A percentile compares a stretch with the other conserved stretches of the same genome.
These are phyloP conservation scores for Ichneumoninae sp. DNA, from an alignment of 2,888 invertebrate genomes.

Conservation along the genomic window DNA sequence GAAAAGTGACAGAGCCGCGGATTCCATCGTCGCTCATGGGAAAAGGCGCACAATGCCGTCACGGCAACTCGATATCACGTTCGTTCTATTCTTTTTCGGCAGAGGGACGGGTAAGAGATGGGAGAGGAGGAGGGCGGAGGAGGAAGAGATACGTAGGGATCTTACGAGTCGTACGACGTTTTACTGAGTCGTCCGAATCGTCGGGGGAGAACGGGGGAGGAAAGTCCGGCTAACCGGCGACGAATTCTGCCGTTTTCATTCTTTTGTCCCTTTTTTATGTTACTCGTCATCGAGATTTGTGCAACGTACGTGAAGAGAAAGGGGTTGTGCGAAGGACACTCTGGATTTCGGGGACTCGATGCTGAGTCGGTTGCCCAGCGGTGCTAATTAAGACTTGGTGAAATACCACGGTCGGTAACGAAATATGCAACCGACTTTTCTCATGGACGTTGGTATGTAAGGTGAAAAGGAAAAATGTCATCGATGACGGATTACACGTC, in stretches of 20 bases:
- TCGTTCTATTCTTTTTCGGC: conserved; percentile 43
- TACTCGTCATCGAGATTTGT: background rate
- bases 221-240: conserved; percentile 9
- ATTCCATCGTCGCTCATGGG: conserved; percentile 48
- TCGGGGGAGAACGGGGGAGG: conserved; percentile 21
- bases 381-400: too few relatives aligned
- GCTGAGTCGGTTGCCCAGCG: background rate
- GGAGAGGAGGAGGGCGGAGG: background rate
- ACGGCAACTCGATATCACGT: conserved; percentile 51
- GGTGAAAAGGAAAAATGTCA: too few relatives aligned
- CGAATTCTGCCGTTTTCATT: conserved; percentile 22
- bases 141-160: conserved; percentile 3
- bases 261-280: background rate
- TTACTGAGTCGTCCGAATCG: conserved; percentile 20
- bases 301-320: conserved; percentile 1
- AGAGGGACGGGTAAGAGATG: background rate
- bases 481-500: too few relatives aligned
- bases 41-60: conserved; percentile 38
- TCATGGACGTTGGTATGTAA: too few relatives aligned
- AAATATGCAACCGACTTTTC: too few relatives aligned
- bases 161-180: conserved; percentile 28
- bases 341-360: background rate
- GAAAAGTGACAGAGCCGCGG: conserved; percentile 67
- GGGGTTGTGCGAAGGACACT: background rate
- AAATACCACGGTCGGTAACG: too few relatives aligned